phyloP scores from a whole-genome alignment of 2,888 invertebrate species.

The Tolmerus cingulatus region DNA sequence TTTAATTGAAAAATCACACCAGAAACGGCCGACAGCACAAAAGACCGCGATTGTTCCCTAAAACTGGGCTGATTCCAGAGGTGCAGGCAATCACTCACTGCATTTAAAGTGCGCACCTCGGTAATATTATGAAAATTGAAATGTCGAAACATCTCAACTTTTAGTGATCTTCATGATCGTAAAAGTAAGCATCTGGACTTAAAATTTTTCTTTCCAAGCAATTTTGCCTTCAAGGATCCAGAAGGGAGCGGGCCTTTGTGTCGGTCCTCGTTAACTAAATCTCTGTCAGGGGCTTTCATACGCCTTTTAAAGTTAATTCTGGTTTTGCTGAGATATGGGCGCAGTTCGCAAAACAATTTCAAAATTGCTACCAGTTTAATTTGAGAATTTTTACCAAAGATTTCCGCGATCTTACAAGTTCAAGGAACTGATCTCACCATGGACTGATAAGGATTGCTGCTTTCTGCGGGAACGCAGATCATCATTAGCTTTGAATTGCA shows the following conservation, averaged over 20 bases:
- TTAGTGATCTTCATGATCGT: neutral
- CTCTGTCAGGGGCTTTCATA: neutral
- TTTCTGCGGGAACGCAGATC: neutral
- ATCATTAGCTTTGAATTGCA: neutral
- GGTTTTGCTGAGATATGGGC: neutral
- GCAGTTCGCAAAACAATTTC: neutral
- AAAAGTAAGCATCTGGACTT: neutral
- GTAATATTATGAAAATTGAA: neutral
- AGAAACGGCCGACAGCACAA: neutral
- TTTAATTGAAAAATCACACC: neutral
- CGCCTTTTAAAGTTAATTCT: neutral
- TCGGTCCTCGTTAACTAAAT: neutral
- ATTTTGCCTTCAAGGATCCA: neutral
- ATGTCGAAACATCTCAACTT: neutral
- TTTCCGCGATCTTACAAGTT: neutral
- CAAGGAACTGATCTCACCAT: neutral
- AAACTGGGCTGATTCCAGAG: neutral
- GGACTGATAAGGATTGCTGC: neutral
- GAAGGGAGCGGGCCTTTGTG: neutral
- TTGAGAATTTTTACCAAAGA: neutral
- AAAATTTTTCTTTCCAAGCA: neutral
- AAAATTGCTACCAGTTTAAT: neutral
- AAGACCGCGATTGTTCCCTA: neutral
- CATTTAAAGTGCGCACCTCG: neutral
- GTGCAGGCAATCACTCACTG: neutral